Conservation (phyloP, 2,113 vertebrate species). For the Crotophaga sulcirostris region DNA sequence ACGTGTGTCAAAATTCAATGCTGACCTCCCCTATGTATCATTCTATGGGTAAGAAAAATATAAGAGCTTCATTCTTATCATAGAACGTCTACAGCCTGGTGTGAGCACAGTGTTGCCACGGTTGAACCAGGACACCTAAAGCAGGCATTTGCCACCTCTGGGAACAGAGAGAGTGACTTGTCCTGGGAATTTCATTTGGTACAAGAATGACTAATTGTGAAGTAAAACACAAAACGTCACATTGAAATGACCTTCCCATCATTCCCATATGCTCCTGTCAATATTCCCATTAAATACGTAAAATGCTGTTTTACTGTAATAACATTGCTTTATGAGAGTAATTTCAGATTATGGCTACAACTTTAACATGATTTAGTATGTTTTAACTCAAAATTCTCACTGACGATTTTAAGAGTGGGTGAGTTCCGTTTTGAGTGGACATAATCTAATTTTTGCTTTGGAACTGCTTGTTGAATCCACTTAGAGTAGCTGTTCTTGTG, state of each 20-base stretch:
- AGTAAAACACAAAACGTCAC: background rate
- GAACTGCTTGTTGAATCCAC: background rate
- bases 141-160: fast-evolving
- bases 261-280: background rate
- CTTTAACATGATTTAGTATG: fast-evolving
- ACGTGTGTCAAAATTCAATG: fast-evolving
- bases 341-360: background rate
- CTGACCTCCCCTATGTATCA: fast-evolving
- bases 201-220: background rate
- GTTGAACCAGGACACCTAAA: fast-evolving
- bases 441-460: background rate
- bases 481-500: background rate
- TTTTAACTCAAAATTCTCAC: fast-evolving
- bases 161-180: background rate
- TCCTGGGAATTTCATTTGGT: background rate
- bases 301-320: background rate
- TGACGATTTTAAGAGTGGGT: background rate
- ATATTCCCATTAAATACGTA: background rate
- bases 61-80: fast-evolving
- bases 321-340: background rate
- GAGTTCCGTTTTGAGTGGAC: background rate
- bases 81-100: background rate
- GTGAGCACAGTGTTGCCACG: background rate
- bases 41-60: background rate
- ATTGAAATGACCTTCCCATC: background rate